These are phyloP conservation scores for Rissa tridactyla DNA, from an alignment of 2,113 vertebrate genomes.

Conservation along the genomic window DNA sequence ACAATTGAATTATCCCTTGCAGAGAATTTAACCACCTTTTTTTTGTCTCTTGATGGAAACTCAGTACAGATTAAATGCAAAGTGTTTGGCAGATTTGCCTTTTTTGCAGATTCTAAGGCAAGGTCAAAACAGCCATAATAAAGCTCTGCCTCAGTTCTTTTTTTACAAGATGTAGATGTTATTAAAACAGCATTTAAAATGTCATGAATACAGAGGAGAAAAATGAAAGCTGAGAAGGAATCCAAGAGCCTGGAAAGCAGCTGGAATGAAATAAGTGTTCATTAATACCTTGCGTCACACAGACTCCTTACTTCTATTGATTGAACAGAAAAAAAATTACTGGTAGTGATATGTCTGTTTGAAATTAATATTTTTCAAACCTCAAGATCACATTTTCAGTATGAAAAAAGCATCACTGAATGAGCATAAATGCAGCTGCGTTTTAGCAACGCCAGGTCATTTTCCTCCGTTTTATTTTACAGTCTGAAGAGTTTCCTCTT, in stretches of 20 bases:
- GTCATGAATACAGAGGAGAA: neutral
- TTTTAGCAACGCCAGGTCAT: neutral
- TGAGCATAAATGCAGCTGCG: neutral
- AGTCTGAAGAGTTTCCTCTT: neutral
- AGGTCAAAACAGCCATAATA: slow-evolving; percentile 4
- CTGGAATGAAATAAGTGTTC: neutral
- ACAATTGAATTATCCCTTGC: neutral
- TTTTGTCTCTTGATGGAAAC: neutral
- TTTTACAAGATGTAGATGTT: neutral
- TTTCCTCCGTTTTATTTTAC: neutral
- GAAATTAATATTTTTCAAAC: neutral
- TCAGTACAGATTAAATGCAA: neutral
- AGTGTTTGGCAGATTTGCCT: neutral
- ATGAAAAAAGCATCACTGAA: neutral
- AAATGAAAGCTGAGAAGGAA: neutral
- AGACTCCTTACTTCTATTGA: neutral
- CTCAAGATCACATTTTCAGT: neutral
- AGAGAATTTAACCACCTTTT: neutral
- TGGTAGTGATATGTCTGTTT: neutral
- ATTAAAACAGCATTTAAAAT: neutral
- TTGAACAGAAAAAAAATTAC: neutral
- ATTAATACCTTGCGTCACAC: neutral
- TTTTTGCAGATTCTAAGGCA: slow-evolving; percentile 5
- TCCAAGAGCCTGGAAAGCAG: neutral
- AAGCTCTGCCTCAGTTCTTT: neutral